These are phyloP conservation scores for Epirrhoe tristata DNA, from an alignment of 2,888 invertebrate genomes.

Conservation along the genomic window DNA sequence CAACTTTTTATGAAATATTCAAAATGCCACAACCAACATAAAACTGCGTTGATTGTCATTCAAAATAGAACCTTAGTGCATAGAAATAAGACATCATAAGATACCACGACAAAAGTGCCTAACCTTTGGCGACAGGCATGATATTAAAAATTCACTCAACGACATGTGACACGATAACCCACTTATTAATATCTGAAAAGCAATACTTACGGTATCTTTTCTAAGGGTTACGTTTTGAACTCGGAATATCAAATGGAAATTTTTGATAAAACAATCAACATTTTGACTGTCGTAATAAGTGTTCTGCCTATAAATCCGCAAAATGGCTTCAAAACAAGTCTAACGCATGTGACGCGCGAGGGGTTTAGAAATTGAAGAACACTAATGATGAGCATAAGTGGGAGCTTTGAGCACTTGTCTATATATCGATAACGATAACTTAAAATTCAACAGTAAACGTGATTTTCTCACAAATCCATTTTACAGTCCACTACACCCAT, in stretches of 20 bases:
- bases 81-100: conserved; percentile 7
- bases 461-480: conserved; percentile 40
- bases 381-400: neutral
- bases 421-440: neutral
- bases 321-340: no score
- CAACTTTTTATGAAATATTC: conserved; percentile 21
- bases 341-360: no score
- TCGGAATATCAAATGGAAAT: conserved; percentile 21
- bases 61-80: conserved; percentile 16
- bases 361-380: no score
- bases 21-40: neutral
- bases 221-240: conserved; percentile 21
- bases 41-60: conserved; percentile 1
- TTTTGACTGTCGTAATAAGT: no score
- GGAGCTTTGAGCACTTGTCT: neutral
- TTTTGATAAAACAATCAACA: neutral
- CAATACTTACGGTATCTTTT: conserved; percentile 1
- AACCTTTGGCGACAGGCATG: conserved; percentile 22
- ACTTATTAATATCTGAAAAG: conserved; percentile 35
- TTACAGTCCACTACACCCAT: conserved; percentile 52
- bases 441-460: neutral
- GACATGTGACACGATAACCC: conserved; percentile 35
- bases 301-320: no score
- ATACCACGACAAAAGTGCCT: conserved; percentile 5
- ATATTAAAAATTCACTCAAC: conserved; percentile 33